Evolutionary conservation across 1,140 invertebrate genomes (phyloP).

Genomic region (Scaptomyza hsui): DNA sequence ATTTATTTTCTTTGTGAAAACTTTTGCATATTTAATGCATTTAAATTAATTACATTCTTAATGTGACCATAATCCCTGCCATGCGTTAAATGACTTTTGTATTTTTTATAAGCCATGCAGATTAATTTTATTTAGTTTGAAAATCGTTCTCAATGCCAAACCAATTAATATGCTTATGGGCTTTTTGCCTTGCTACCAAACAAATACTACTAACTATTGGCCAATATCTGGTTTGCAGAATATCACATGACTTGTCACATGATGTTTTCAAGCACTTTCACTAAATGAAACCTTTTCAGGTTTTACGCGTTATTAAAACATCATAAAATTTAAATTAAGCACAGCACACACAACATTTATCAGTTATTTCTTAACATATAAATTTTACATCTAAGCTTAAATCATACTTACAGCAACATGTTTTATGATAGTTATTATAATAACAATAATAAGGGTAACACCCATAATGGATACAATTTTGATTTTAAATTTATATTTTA

Average conservation of each 20-base stretch:
- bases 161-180: conserved; percentile 27
- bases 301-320: background rate
- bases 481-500: too few relatives aligned
- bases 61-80: conserved; percentile 59
- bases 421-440: too few relatives aligned
- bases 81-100: conserved; percentile 61
- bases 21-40: conserved; percentile 57
- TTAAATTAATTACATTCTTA: conserved; percentile 78
- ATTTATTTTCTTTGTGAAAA: conserved; percentile 54
- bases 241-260: too few relatives aligned
- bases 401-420: too few relatives aligned
- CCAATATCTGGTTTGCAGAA: background rate
- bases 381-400: too few relatives aligned
- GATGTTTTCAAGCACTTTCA: background rate
- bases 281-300: background rate
- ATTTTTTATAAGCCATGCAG: conserved; percentile 47
- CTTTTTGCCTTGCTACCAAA: background rate
- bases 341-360: conserved; percentile 18
- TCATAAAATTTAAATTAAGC: conserved; percentile 40
- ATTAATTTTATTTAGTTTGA: conserved; percentile 43
- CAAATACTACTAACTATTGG: conserved; percentile 15
- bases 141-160: conserved; percentile 14
- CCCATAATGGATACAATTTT: too few relatives aligned
- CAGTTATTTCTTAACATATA: too few relatives aligned
- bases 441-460: too few relatives aligned